A percentile compares a stretch with the other conserved stretches of the same genome.
Evolutionary conservation across 2,113 vertebrate species (phyloP).

Genomic region (Anser brachyrhynchus): DNA sequence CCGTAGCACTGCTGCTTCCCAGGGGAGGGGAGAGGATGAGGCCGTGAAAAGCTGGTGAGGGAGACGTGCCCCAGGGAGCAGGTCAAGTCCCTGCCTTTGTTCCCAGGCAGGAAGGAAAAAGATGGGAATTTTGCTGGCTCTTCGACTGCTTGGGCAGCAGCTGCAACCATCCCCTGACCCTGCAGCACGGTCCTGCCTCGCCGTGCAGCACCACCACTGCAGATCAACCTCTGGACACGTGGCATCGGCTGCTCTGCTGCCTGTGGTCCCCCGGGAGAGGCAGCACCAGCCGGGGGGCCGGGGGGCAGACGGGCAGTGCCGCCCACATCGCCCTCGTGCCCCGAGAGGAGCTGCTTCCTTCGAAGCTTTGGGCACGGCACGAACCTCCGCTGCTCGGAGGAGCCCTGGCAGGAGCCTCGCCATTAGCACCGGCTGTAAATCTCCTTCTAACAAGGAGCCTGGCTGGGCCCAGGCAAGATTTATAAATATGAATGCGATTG

Average conservation of each 20-base stretch:
- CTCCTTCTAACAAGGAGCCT: neutral
- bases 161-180: neutral
- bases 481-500: conserved; percentile 24
- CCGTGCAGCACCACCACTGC: rapidly evolving
- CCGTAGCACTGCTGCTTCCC: neutral
- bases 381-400: neutral
- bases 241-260: neutral
- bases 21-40: neutral
- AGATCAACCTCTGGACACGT: too few relatives aligned
- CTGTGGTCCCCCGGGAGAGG: neutral
- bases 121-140: neutral
- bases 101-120: neutral
- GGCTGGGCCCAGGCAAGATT: neutral
- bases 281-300: neutral
- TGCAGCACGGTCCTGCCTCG: too few relatives aligned
- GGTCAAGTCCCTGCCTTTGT: neutral
- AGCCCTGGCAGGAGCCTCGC: neutral
- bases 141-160: neutral
- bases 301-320: neutral
- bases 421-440: neutral
- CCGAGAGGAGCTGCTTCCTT: neutral
- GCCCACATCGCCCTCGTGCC: neutral
- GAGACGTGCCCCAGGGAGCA: neutral
- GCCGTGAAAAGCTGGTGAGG: neutral
- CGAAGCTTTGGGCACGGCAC: neutral